Base-by-base conservation (phyloP, 1,140 invertebrate species). In the Trichoplusia ni region DNA sequence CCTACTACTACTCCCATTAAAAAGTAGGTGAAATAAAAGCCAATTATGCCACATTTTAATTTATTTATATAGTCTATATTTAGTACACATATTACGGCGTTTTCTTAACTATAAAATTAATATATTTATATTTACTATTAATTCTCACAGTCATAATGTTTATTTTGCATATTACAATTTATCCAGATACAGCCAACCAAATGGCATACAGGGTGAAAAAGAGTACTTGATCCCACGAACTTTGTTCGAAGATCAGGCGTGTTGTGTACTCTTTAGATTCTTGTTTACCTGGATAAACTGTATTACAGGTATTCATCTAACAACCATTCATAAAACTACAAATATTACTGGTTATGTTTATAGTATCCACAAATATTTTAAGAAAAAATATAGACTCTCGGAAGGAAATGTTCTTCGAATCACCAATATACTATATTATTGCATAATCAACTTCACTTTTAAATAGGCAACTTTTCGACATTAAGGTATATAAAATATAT, bases 11-110 rank as follows among this genome's bases (percentile, higher is more conserved):
- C 35, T 5, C n/a, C 5, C 1, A 23, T 21, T 44, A 1, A 4
- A 21, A 25, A 14, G 8, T 5, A 21, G 37, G 13, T 1, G 37
- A 53, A 53, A 9, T 11, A 14, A 7, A 11, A 13, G 0, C 8
- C 18, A 35, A 14, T 27, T 58, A 60, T 60, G 40, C 56, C 56
- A 60, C 56, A 60, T 31, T 38, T 40, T 54, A 21, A 60, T 46
- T 46, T 60, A 37, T 44, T 33, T 47, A 35, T 47, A 46, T 35
- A 33, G 53, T 27, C 53, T 58, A 58, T 29, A 35, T 51, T 51
- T 27, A 42, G 21, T 42, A 58, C 23, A 42, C 23, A 40, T 29
- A 29, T 14, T 29, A 29, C 7, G 37, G 37, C 21, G 9, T 29
- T 29, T 16, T 16, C 13, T 42, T 42, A 18, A 9, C 8, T 35